Evolutionary conservation across 1,140 invertebrate species (phyloP), one percentile per base, ranked within the genome.

Genomic region (Lordiphosa clarofinis): DNA sequence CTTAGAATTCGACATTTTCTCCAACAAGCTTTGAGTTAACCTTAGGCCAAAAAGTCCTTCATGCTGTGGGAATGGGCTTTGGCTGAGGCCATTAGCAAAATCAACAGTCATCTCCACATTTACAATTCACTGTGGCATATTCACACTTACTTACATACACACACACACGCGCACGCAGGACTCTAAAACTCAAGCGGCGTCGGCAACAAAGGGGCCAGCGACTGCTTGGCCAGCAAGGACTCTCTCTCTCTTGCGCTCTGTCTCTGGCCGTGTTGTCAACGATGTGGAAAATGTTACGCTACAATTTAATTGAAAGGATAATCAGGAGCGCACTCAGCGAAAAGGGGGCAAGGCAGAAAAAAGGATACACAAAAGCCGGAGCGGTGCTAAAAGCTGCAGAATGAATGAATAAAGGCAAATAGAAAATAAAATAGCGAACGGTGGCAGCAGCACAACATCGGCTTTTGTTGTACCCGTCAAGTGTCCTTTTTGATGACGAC

Each of bases 231-330:
- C 55, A 35, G 11, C 13, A 15, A n/a, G 4, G 35, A 4, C 15
- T 15, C 46, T 7, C 15, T 15, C 46, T 7, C 21, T 24, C 31
- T 19, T 4, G n/a, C 21, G 8, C 4, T 13, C 46, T 12, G 46
- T 57, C 64, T 66, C 47, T 54, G 42, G 44, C 49, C 56, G 31
- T 52, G 66, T 56, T 69, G 56, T 60, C 74, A 76, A 47, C 74
- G 78, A 86, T 59, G 79, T 78, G 78, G 78, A 84, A 84, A 84
- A 84, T 84, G 78, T 84, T 84, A 84, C 78, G 78, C 79, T 84
- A 84, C 78, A 84, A 84, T 78, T 84, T 84, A 84, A 84, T 84
- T 84, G 78, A 84, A 84, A 84, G 78, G 78, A 84, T 84, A 84
- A 84, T 84, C 78, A 84, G 78, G 78, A 40, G 79, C 72, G 76